Evolutionary conservation across 2,888 invertebrate species (phyloP).

Genomic region (Phytoseiulus persimilis): DNA sequence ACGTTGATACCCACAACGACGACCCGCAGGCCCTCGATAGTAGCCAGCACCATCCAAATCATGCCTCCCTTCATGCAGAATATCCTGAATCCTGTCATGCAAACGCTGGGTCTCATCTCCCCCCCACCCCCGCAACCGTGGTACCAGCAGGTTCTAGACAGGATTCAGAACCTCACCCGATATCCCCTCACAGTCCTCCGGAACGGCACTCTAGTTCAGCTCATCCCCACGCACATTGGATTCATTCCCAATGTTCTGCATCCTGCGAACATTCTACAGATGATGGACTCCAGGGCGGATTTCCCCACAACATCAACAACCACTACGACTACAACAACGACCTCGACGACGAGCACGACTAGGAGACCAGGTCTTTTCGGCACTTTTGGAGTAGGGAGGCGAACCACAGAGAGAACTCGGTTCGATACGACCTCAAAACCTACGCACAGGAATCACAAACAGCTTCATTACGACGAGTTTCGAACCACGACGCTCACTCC

Average conservation of each 20-base stretch:
- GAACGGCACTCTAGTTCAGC: constrained; percentile 23
- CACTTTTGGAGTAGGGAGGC: background rate
- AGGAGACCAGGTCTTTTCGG: constrained; percentile 15
- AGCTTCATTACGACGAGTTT: background rate
- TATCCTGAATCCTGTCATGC: constrained; percentile 9
- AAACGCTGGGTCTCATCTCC: constrained; percentile 15
- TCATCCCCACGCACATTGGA: constrained; percentile 30
- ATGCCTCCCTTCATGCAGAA: constrained; percentile 18
- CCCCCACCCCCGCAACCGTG: constrained; percentile 7
- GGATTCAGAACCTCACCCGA: constrained; percentile 19
- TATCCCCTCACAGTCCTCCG: constrained; percentile 25
- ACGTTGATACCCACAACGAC: constrained; percentile 10
- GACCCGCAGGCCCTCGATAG: constrained; percentile 10
- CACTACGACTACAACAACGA: background rate
- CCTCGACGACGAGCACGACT: background rate
- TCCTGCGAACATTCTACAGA: constrained; percentile 25
- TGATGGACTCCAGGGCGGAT: background rate
- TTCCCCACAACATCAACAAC: background rate
- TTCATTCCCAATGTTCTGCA: constrained; percentile 25
- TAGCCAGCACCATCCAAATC: constrained; percentile 18
- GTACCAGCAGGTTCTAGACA: constrained; percentile 26
- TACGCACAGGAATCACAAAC: background rate
- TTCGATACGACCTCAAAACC: background rate
- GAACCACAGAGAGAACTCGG: background rate
- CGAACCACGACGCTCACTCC: background rate